phyloP scores from a whole-genome alignment of 2,888 invertebrate genomes.

The Melanostoma scalare region DNA sequence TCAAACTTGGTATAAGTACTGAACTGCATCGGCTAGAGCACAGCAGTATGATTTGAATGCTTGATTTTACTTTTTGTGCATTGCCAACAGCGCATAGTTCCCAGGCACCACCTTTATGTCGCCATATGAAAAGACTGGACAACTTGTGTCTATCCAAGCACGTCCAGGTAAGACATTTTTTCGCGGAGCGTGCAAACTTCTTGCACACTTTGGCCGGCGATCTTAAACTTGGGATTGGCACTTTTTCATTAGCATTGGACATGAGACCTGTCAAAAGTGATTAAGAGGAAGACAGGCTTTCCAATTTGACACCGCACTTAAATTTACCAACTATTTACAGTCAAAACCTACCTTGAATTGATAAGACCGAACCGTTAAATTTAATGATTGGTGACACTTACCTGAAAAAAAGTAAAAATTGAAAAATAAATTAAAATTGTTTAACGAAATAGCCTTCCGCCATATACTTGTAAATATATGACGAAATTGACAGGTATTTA shows the following conservation, averaged over 20 bases:
- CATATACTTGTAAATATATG: too few relatives aligned
- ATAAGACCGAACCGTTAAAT: neutral
- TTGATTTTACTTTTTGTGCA: constrained; percentile 21
- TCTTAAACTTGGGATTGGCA: constrained; percentile 40
- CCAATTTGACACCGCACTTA: constrained; percentile 9
- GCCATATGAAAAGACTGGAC: constrained; percentile 38
- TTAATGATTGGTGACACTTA: constrained; percentile 9
- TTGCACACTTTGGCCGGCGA: constrained; percentile 12
- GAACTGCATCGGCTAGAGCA: constrained; percentile 30
- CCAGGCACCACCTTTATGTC: constrained; percentile 59
- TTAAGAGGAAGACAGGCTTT: constrained; percentile 24
- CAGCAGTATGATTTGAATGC: constrained; percentile 47
- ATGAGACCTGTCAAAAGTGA: constrained; percentile 33
- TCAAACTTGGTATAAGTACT: constrained; percentile 33
- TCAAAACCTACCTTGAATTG: constrained; percentile 1
- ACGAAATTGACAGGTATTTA: too few relatives aligned
- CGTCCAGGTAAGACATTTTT: constrained; percentile 43
- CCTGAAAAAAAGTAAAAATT: constrained; percentile 32
- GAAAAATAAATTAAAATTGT: neutral
- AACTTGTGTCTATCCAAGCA: constrained; percentile 29
- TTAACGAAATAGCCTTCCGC: neutral
- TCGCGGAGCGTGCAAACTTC: constrained; percentile 27
- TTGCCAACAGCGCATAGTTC: constrained; percentile 20
- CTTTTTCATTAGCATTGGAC: constrained; percentile 23
- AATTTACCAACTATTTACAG: constrained; percentile 4